These are phyloP conservation scores for Proterorhinus semilunaris DNA, from an alignment of 2,113 vertebrate genomes.

Conservation along the genomic window DNA sequence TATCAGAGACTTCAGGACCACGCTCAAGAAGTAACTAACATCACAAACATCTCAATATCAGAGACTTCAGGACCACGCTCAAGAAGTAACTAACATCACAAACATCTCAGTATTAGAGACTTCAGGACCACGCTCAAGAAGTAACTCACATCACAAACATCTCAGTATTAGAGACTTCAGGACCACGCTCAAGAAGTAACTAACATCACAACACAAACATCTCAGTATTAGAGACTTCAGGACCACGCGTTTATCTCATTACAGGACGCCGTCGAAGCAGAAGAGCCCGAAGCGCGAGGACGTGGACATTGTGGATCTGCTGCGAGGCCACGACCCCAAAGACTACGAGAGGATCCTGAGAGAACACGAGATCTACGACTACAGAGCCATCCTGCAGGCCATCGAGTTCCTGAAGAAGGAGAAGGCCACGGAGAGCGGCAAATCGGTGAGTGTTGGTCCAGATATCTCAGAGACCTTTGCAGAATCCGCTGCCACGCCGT, in stretches of 20 bases:
- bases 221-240: slow-evolving; percentile 74
- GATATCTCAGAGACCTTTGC: neutral
- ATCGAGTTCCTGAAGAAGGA: slow-evolving; percentile 91
- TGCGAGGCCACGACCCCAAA: slow-evolving; percentile 97
- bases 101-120: slow-evolving; percentile 57
- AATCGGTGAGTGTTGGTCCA: slow-evolving; percentile 70
- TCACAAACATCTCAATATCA: neutral
- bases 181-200: slow-evolving; percentile 91
- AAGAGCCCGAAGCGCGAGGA: slow-evolving; percentile 88
- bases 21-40: slow-evolving; percentile 89
- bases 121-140: slow-evolving; percentile 90
- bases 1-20: slow-evolving; percentile 81
- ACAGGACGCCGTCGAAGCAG: slow-evolving; percentile 88
- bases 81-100: slow-evolving; percentile 61
- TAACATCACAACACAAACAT: no score
- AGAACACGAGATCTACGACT: slow-evolving; percentile 94
- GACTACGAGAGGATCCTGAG: slow-evolving; percentile 94
- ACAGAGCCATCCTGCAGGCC: slow-evolving; percentile 93
- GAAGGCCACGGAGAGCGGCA: slow-evolving; percentile 82
- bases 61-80: slow-evolving; percentile 85
- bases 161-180: slow-evolving; percentile 74
- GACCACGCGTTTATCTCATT: neutral
- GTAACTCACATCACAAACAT: slow-evolving; percentile 61
- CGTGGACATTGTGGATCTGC: slow-evolving; percentile 88
- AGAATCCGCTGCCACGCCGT: neutral